Evolutionary conservation across 2,113 vertebrate species (phyloP).

Genomic region (Picathartes gymnocephalus): DNA sequence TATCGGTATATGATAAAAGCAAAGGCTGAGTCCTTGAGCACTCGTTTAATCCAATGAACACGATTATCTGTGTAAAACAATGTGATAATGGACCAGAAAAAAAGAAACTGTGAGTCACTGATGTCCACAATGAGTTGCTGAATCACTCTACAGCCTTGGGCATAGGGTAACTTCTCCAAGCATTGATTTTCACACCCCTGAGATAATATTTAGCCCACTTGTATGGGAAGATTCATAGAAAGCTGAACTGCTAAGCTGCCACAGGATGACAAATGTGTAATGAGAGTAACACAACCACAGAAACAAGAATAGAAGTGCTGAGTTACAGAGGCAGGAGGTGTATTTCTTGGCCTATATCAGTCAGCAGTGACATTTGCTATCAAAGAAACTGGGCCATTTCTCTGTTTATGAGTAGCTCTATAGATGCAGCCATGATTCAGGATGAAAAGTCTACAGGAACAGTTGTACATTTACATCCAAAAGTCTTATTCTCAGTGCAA

Average conservation of each 20-base stretch:
- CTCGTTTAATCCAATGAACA: neutral
- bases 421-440: neutral
- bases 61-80: neutral
- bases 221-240: neutral
- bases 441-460: neutral
- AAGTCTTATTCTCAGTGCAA: neutral
- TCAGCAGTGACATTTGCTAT: conserved; percentile 1
- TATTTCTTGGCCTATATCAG: conserved; percentile 21
- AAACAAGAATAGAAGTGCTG: neutral
- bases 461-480: neutral
- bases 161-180: neutral
- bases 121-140: neutral
- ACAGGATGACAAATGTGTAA: neutral
- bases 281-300: neutral
- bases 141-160: neutral
- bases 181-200: neutral
- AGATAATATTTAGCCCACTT: neutral
- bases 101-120: neutral
- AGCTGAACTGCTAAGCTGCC: neutral
- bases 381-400: conserved; percentile 9
- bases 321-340: neutral
- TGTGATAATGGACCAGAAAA: neutral
- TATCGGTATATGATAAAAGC: neutral
- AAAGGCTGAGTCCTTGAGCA: neutral
- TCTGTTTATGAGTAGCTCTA: neutral